Evolutionary conservation across 92 coral and sea anemone species (phyloP), one percentile per base, ranked within the genome.

Genomic region (Virgularia gustaviana): DNA sequence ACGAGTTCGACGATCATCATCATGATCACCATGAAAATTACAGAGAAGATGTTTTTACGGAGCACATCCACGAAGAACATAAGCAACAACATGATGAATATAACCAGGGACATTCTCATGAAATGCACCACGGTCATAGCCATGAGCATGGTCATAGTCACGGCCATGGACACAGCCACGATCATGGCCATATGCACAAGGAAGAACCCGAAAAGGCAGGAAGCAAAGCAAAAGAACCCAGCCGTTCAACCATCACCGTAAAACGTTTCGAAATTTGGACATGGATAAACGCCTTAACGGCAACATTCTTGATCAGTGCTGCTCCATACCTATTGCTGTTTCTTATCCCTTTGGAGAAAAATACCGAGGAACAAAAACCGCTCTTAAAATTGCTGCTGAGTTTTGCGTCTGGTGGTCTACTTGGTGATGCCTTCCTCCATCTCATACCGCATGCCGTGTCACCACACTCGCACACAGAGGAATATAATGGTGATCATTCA

Each of bases 381-480:
- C 64, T 94, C 53, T 82, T 94, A 35, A 89, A 88, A 72, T 77
- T 94, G n/a, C 70, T 94, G 62, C 56, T 94, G 55, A 89, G 92
- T 27, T 94, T 94, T 55, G 99, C 99, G 27, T 88, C 96, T 52
- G 99, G 99, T 8, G 99, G 99, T 8, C 83, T 94, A 37, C 59
- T 94, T 22, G 99, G 99, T n/a, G 99, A 94, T 33, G 99, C 99
- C 13, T 94, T 94, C 41, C 80, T 94, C 43, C 99, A 94, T 75
- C 70, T 94, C 57, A 94, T 94, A 41, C 99, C 99, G 2, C 99
- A 94, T 75, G 99, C 99, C 23, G 88, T 94, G 57, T 90, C 88
- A 2, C 99, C 99, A 34, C 99, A 94, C 47, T 84, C 90, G 44
- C 94, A 89, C 70, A 80, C 72, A n/a, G 94, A 84, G 20, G 86